Evolutionary conservation across 1,140 invertebrate genomes (phyloP).

Genomic region (Drosophila hydei): DNA sequence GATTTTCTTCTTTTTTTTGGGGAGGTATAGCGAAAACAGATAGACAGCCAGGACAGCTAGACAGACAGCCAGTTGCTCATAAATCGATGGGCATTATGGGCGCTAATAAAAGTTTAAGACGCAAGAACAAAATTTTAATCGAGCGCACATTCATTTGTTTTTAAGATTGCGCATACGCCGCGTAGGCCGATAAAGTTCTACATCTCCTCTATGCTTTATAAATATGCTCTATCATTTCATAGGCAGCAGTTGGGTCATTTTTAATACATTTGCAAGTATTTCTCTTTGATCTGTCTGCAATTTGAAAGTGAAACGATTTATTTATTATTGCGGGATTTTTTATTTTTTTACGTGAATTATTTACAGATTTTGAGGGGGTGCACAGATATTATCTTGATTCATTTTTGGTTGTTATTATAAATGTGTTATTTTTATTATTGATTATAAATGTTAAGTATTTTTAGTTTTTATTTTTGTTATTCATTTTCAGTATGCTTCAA

Average conservation of each 20-base stretch:
- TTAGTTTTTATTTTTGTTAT: too few species aligned
- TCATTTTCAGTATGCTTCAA: too few species aligned
- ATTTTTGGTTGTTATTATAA: not conserved
- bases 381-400: not conserved
- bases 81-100: constrained; percentile 74
- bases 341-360: not conserved
- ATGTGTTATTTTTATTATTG: not conserved
- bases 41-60: constrained; percentile 19
- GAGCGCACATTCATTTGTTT: constrained; percentile 42
- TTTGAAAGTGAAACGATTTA: too few species aligned
- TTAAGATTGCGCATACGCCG: constrained; percentile 66
- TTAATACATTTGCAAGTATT: constrained; percentile 7
- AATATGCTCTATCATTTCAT: constrained; percentile 29
- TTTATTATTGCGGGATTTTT: not conserved
- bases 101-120: constrained; percentile 77
- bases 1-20: not conserved
- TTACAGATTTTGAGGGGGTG: not conserved
- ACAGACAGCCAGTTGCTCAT: constrained; percentile 64
- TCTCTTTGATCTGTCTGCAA: constrained; percentile 4
- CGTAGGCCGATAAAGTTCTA: constrained; percentile 33
- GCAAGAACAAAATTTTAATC: constrained; percentile 16
- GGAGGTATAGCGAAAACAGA: too few species aligned
- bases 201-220: constrained; percentile 2
- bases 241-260: constrained; percentile 11
- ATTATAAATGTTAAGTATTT: too few species aligned